A percentile compares a stretch with the other conserved stretches of the same genome.
These are phyloP conservation scores for Clarias batrachus DNA, from an alignment of 2,113 vertebrate genomes.

Conservation along the genomic window DNA sequence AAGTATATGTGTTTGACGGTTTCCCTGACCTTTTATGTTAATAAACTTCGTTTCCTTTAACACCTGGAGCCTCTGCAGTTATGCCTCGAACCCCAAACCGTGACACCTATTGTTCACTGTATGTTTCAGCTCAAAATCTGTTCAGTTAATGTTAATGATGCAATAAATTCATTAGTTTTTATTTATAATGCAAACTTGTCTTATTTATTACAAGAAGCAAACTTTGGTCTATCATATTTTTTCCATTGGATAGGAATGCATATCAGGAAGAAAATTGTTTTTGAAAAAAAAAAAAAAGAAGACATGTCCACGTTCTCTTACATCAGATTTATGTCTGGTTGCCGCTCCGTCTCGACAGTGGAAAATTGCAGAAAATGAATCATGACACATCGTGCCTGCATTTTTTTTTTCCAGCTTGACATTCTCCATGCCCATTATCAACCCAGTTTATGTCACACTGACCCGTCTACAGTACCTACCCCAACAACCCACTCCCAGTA, in stretches of 20 bases:
- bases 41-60: too few relatives aligned
- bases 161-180: too few relatives aligned
- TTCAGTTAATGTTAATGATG: too few relatives aligned
- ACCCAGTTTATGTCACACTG: background rate
- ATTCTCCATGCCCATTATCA: background rate
- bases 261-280: background rate
- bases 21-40: too few relatives aligned
- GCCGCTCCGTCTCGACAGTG: background rate
- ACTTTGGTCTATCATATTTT: background rate
- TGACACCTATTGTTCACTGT: background rate
- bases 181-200: background rate
- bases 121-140: background rate
- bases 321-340: background rate
- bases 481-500: background rate
- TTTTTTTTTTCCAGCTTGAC: background rate
- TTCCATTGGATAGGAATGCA: too few relatives aligned
- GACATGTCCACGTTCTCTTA: background rate
- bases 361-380: constrained; percentile 13
- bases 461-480: background rate
- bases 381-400: background rate
- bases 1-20: too few relatives aligned
- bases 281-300: background rate
- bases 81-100: too few relatives aligned
- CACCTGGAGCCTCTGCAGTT: too few relatives aligned
- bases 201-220: background rate